These are phyloP conservation scores for Spilogale gracilis DNA, from an alignment of 2,113 vertebrate genomes.

Conservation along the genomic window DNA sequence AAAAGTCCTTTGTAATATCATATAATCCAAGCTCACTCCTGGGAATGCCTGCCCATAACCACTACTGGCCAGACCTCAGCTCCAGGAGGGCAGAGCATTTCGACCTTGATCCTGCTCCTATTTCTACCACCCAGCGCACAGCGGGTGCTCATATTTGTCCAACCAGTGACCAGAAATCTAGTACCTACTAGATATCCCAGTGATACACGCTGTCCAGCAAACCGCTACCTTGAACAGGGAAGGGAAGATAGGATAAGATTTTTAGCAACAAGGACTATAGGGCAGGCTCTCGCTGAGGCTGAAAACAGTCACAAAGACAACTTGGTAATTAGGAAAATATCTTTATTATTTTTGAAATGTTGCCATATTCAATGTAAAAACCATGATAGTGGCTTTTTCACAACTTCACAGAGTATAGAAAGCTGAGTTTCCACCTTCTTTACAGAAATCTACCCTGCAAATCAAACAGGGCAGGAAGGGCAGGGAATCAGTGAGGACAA, in stretches of 20 bases:
- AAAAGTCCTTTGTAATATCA: neutral
- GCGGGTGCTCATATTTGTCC: neutral
- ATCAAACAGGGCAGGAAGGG: neutral
- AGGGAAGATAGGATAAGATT: neutral
- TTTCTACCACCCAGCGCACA: neutral
- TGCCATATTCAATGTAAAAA: constrained; percentile 64
- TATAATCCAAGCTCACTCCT: neutral
- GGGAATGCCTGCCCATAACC: neutral
- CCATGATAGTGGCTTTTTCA: constrained; percentile 41
- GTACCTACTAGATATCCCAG: neutral
- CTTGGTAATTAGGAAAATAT: constrained; percentile 70
- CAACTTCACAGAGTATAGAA: constrained; percentile 70
- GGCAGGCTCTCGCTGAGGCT: neutral
- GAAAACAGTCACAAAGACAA: neutral
- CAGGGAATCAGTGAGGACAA: neutral
- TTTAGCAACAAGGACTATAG: neutral
- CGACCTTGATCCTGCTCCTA: neutral
- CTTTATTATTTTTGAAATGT: constrained; percentile 78
- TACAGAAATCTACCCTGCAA: neutral
- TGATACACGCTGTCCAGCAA: neutral
- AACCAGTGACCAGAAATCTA: neutral
- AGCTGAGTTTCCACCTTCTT: constrained; percentile 16
- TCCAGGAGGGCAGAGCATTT: neutral
- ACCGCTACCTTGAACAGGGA: neutral
- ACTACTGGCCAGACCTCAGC: neutral